A percentile compares a stretch with the other conserved stretches of the same genome.
These are phyloP conservation scores for Characodon lateralis DNA, from an alignment of 2,797 vertebrate genomes.

Conservation along the genomic window DNA sequence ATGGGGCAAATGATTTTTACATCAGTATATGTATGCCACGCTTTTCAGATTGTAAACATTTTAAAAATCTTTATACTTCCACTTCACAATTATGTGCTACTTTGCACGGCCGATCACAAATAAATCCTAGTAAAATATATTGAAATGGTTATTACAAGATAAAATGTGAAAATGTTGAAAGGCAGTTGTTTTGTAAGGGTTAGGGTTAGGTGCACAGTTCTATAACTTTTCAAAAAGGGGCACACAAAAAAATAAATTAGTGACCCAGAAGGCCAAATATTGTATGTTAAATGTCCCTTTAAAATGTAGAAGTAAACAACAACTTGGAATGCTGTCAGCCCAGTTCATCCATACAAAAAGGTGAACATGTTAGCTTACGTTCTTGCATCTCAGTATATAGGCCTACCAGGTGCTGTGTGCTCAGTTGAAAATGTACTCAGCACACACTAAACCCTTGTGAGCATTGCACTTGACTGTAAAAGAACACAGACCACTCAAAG, in stretches of 20 bases:
- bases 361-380: not conserved
- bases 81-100: not conserved
- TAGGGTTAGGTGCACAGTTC: not conserved
- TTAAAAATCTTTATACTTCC: not conserved
- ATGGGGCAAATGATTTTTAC: not conserved
- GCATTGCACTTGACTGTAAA: conserved; percentile 22
- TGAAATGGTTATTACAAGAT: not conserved
- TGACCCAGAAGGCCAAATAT: not conserved
- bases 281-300: not conserved
- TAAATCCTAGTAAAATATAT: not conserved
- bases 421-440: conserved; percentile 6
- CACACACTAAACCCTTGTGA: conserved; percentile 15
- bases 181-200: not conserved
- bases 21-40: not conserved
- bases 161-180: not conserved
- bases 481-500: conserved; percentile 44
- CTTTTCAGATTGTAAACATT: not conserved
- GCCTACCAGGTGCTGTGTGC: not conserved
- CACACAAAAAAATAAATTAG: not conserved
- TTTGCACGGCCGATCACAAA: not conserved
- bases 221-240: not conserved
- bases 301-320: not conserved
- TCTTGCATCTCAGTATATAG: not conserved
- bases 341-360: not conserved
- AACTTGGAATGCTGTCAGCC: conserved; percentile 14